Evolutionary conservation across 2,113 vertebrate species (phyloP).

Genomic region (Mormoops blainvillei): DNA sequence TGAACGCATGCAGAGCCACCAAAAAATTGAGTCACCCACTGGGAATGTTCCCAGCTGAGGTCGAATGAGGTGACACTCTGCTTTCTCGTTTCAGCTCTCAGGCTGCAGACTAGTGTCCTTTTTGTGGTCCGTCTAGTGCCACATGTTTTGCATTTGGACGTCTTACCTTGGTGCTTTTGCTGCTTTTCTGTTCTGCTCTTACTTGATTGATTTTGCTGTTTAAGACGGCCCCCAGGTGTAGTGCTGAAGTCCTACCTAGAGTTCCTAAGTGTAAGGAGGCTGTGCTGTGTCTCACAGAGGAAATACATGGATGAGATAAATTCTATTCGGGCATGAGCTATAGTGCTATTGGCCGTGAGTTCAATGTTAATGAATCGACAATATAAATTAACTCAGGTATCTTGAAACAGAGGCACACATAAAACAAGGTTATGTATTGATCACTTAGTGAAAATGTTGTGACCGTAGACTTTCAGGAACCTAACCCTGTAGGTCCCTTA

Average conservation of each 20-base stretch:
- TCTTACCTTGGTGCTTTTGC: not conserved
- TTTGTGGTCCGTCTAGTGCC: not conserved
- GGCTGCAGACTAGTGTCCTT: not conserved
- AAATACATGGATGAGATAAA: fast-evolving
- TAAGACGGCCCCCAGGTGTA: not conserved
- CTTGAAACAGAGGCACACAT: not conserved
- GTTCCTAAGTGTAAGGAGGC: not conserved
- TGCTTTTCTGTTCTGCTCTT: not conserved
- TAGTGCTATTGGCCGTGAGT: fast-evolving
- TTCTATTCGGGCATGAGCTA: not conserved
- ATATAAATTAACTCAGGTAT: not conserved
- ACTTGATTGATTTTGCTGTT: not conserved
- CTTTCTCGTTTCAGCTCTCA: not conserved
- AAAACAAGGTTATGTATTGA: not conserved
- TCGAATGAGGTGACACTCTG: fast-evolving
- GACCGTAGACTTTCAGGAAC: not conserved
- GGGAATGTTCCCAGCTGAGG: fast-evolving
- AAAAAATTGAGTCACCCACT: fast-evolving
- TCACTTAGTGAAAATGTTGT: fast-evolving
- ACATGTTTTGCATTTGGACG: not conserved
- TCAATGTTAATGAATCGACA: not conserved
- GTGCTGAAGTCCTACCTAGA: fast-evolving
- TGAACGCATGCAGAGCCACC: not conserved
- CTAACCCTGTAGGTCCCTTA: not conserved
- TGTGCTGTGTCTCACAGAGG: fast-evolving